phyloP scores from a whole-genome alignment of 1,140 invertebrate species.

The Batillaria attramentaria region DNA sequence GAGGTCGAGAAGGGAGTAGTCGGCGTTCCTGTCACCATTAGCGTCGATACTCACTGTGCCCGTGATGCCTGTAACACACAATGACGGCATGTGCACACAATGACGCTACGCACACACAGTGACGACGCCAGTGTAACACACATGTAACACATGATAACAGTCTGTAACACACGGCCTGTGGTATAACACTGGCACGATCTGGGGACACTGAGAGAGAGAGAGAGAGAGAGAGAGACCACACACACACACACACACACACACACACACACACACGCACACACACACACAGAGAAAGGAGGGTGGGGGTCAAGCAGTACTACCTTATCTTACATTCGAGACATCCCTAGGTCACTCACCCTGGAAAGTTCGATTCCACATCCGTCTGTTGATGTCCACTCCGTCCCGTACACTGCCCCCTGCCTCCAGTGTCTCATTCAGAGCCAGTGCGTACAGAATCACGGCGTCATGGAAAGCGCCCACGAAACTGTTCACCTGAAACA shows the following conservation, averaged over 20 bases:
- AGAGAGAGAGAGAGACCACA: too few species aligned
- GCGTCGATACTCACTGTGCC: constrained; percentile 91
- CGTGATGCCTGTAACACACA: constrained; percentile 81
- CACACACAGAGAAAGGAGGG: too few species aligned
- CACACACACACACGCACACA: too few species aligned
- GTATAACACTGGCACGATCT: background rate
- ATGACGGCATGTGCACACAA: background rate
- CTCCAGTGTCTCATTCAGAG: constrained; percentile 75
- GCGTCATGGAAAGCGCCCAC: constrained; percentile 96
- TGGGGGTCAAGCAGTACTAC: too few species aligned
- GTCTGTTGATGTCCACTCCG: constrained; percentile 64
- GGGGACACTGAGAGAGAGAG: too few species aligned
- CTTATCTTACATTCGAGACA: background rate
- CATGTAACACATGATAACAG: background rate
- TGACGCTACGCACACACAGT: background rate
- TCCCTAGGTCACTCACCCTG: constrained; percentile 74
- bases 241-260: too few species aligned
- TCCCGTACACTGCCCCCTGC: constrained; percentile 59
- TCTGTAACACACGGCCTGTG: background rate
- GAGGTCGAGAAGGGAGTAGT: constrained; percentile 93
- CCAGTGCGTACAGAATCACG: constrained; percentile 92
- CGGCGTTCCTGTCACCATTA: constrained; percentile 91
- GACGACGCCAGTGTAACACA: background rate
- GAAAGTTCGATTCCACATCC: constrained; percentile 89
- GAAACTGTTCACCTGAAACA: constrained; percentile 77